Base-by-base conservation (phyloP, 2,888 invertebrate genomes). In the Parnassius orleans region DNA sequence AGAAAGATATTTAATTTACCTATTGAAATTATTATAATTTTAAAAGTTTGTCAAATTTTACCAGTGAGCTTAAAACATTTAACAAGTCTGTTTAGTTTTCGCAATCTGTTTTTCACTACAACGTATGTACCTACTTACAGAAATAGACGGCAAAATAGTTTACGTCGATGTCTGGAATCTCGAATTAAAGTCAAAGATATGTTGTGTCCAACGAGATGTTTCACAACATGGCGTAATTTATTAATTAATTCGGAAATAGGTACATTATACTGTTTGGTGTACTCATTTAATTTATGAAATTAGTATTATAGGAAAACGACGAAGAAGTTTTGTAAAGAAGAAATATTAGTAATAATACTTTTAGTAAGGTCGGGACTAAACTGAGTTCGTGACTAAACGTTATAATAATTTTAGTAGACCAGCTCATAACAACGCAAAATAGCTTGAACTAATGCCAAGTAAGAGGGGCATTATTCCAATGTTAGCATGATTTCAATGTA, bases 381-480 rank as follows among this genome's bases (percentile, higher is more conserved):
- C 60, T 14, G 52, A 43, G 47, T 65, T 70, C 68, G 71, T 75
- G 74, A 78, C 76, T 77, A 79, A 75, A 57, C 74, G 75, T 75
- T 72, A 73, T 77, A 78, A 80, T 79, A 75, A 79, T 79, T 84
- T 82, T 78, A 80, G 80, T 77, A 75, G 71, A 79, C 71, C 74
- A 74, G 76, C 75, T 78, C 74, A 73, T 70, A 79, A 79, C 78
- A 80, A 78, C 86, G 86, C 83, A 85, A 77, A 85, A 83, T 78
- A 76, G 67, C 77, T 86, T 87, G 87, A 84, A 81, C 77, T 59
- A 70, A 72, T 83, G 86, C 87, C 86, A 87, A 86, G 75, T 72
- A 76, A 77, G 77, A 76, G 69, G 75, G 79, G 78, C 80, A 80
- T 71, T 76, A 77, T 75, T 81, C 80, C 81, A 81, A 81, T 78